Percentiles rank a stretch among this genome's conserved stretches.
Conservation (phyloP, 2,888 invertebrate species). For the Rhingia campestris region DNA sequence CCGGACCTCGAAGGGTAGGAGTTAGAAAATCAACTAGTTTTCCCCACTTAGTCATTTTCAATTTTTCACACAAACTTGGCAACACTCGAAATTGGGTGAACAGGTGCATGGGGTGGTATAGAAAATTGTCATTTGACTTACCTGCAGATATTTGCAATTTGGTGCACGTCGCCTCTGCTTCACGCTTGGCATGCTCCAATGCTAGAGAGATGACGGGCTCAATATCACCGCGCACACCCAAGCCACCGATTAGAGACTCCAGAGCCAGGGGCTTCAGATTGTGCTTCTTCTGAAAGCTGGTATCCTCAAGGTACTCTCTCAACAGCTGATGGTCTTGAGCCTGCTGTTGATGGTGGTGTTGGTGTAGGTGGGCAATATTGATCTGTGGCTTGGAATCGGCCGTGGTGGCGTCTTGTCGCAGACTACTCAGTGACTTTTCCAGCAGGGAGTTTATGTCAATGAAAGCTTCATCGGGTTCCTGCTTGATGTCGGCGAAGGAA, state of each 20-base stretch:
- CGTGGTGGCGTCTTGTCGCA: slow-evolving; percentile 65
- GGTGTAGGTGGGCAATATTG: slow-evolving; percentile 68
- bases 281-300: slow-evolving; percentile 92
- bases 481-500: slow-evolving; percentile 80
- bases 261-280: slow-evolving; percentile 91
- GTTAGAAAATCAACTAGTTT: slow-evolving; percentile 47
- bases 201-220: slow-evolving; percentile 93
- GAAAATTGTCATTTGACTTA: slow-evolving; percentile 83
- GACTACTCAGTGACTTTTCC: slow-evolving; percentile 75
- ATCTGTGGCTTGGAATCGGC: slow-evolving; percentile 62
- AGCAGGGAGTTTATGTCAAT: slow-evolving; percentile 81
- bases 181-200: slow-evolving; percentile 92
- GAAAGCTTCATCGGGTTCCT: slow-evolving; percentile 81
- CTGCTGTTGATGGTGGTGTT: slow-evolving; percentile 74
- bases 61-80: slow-evolving; percentile 25
- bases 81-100: slow-evolving; percentile 44
- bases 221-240: slow-evolving; percentile 88
- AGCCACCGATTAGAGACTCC: slow-evolving; percentile 84
- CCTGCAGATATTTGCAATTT: slow-evolving; percentile 94
- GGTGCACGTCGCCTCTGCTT: slow-evolving; percentile 92
- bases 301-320: slow-evolving; percentile 91
- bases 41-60: slow-evolving; percentile 54
- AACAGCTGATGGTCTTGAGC: slow-evolving; percentile 88
- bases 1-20: slow-evolving; percentile 38
- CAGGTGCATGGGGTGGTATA: slow-evolving; percentile 12